These are phyloP conservation scores for Chironomus tepperi DNA, from an alignment of 1,140 invertebrate genomes.

Conservation along the genomic window DNA sequence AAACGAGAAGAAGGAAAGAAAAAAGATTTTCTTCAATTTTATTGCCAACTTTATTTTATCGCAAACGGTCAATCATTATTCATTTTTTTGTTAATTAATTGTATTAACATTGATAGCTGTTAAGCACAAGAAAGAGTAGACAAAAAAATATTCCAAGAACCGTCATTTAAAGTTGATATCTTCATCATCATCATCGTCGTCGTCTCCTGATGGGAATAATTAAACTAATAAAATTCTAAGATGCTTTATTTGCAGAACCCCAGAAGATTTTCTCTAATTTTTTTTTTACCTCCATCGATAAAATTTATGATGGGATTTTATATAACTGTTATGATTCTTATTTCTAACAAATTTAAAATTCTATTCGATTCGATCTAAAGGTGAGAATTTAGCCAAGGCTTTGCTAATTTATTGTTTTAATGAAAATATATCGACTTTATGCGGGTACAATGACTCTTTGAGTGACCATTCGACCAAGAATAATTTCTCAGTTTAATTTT, in stretches of 20 bases:
- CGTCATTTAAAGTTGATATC: too few species aligned
- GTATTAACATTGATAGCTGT: not conserved
- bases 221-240: too few species aligned
- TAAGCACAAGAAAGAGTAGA: too few species aligned
- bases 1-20: not conserved
- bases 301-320: conserved; percentile 8
- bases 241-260: too few species aligned
- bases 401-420: conserved; percentile 14
- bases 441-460: not conserved
- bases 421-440: not conserved
- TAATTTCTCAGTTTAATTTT: too few species aligned
- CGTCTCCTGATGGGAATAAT: too few species aligned
- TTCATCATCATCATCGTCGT: too few species aligned
- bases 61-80: not conserved
- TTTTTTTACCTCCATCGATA: not conserved
- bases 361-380: not conserved
- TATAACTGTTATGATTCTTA: not conserved
- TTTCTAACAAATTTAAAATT: not conserved
- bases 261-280: too few species aligned
- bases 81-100: not conserved
- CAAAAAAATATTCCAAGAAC: too few species aligned
- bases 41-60: conserved; percentile 9
- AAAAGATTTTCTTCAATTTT: not conserved
- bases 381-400: not conserved
- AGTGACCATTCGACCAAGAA: too few species aligned